These are phyloP conservation scores for Eucidaris tribuloides DNA, from an alignment of 35 echinoderm and acorn worm genomes.

Conservation along the genomic window DNA sequence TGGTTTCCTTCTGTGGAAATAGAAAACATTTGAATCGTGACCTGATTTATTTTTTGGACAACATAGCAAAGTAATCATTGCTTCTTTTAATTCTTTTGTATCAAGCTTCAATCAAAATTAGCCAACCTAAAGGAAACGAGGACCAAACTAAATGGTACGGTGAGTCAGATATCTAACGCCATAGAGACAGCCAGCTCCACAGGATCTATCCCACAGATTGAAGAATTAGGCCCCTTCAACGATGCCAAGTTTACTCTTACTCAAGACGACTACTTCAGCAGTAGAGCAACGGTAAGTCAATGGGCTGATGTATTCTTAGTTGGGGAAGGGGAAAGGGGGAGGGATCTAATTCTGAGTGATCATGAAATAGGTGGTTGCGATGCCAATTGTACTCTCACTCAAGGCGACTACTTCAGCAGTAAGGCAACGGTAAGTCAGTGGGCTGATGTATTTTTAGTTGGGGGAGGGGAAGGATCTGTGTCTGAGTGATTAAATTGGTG, in stretches of 20 bases:
- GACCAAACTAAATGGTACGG: constrained; percentile 60
- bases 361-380: too few relatives aligned
- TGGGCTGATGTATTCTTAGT: too few relatives aligned
- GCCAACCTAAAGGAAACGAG: constrained; percentile 65
- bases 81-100: neutral
- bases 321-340: too few relatives aligned
- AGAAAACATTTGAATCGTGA: too few relatives aligned
- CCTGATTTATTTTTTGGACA: too few relatives aligned
- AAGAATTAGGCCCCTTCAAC: constrained; percentile 50
- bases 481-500: too few relatives aligned
- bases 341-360: too few relatives aligned
- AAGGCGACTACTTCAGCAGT: constrained; percentile 64
- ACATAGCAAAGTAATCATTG: too few relatives aligned
- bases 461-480: too few relatives aligned
- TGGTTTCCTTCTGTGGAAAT: too few relatives aligned
- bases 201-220: constrained; percentile 33
- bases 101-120: constrained; percentile 74
- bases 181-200: constrained; percentile 46
- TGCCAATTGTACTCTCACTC: neutral
- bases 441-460: too few relatives aligned
- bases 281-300: constrained; percentile 77
- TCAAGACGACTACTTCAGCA: constrained; percentile 65
- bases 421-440: constrained; percentile 82
- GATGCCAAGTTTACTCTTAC: constrained; percentile 9
- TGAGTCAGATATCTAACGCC: constrained; percentile 47